Conservation (phyloP, 2,113 vertebrate species). For the Todiramphus chloris region DNA sequence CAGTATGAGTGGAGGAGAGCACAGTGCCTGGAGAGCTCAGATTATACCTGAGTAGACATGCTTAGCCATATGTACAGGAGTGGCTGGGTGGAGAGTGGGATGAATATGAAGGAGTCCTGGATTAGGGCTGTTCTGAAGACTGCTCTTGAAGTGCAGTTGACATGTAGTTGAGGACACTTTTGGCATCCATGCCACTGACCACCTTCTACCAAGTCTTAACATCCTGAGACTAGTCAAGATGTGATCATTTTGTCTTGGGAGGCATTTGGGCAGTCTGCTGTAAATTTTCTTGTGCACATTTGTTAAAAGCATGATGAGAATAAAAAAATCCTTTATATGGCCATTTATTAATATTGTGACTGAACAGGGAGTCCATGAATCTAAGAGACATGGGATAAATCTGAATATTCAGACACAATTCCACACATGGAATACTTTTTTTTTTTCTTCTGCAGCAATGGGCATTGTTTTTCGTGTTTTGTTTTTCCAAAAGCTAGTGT, state of each 20-base stretch:
- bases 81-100: not conserved
- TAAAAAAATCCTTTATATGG: not conserved
- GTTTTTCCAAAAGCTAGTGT: not conserved
- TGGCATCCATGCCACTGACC: not conserved
- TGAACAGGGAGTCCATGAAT: not conserved
- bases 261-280: not conserved
- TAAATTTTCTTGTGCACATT: not conserved
- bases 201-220: not conserved
- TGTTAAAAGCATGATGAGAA: not conserved
- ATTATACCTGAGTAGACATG: not conserved
- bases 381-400: not conserved
- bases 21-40: not conserved
- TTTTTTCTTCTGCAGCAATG: not conserved
- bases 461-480: not conserved
- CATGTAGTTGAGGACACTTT: not conserved
- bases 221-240: not conserved
- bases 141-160: not conserved
- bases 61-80: not conserved
- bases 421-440: not conserved
- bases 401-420: not conserved
- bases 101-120: not conserved
- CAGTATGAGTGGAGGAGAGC: not conserved
- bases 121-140: not conserved
- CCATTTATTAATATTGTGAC: not conserved
- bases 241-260: not conserved